Evolutionary conservation across 2,797 vertebrate species (phyloP).

Genomic region (Micrastur ruficollis): DNA sequence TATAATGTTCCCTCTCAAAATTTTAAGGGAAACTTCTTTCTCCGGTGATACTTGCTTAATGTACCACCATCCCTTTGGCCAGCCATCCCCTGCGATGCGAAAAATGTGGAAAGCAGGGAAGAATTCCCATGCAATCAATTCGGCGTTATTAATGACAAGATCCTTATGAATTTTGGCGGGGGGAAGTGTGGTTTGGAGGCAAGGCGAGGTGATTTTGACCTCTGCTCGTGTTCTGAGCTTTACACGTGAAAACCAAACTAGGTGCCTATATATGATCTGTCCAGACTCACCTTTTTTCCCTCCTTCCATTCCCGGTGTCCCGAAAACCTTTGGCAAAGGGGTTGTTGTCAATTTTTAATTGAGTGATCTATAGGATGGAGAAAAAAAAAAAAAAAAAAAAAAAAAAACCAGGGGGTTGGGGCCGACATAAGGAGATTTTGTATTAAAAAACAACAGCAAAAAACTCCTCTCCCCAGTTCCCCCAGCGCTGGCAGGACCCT

Average conservation of each 20-base stretch:
- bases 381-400: neutral
- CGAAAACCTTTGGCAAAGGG: conserved; percentile 98
- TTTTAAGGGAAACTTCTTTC: neutral
- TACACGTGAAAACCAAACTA: neutral
- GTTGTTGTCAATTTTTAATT: conserved; percentile 98
- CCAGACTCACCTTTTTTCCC: conserved; percentile 90
- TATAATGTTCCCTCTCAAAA: neutral
- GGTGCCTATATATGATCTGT: neutral
- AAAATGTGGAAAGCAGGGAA: neutral
- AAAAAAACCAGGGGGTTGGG: neutral
- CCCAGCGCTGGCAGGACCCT: neutral
- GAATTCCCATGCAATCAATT: neutral
- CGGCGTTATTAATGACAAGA: neutral
- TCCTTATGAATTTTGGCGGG: neutral
- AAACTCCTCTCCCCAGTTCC: neutral
- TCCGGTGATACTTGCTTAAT: neutral
- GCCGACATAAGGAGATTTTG: neutral
- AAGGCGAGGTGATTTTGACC: neutral
- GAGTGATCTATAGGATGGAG: conserved; percentile 79
- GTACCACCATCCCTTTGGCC: neutral
- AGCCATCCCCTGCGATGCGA: neutral
- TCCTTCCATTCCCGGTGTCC: conserved; percentile 92
- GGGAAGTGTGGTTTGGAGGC: neutral
- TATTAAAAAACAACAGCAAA: neutral
- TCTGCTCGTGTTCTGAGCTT: neutral